phyloP scores from a whole-genome alignment of 2,888 invertebrate genomes.

The Trissonchulus sp. region DNA sequence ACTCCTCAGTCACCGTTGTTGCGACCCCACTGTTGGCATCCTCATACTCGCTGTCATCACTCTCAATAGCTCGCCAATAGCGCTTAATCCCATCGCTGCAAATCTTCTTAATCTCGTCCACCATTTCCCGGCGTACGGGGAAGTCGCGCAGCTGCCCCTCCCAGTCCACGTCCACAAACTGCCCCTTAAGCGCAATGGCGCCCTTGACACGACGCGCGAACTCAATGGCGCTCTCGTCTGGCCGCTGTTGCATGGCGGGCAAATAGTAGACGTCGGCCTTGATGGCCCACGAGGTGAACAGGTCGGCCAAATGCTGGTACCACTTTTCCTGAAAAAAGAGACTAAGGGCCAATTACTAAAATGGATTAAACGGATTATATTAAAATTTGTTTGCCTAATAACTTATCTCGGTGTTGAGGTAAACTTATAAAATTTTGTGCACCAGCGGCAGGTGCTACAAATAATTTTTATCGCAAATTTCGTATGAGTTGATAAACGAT shows the following conservation, averaged over 20 bases:
- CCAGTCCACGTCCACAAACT: slow-evolving; percentile 25
- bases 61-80: not conserved
- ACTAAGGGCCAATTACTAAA: not conserved
- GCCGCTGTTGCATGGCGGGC: slow-evolving; percentile 15
- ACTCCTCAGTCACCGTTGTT: too few relatives aligned
- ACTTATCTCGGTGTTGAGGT: too few relatives aligned
- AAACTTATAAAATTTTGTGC: too few relatives aligned
- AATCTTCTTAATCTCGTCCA: slow-evolving; percentile 5
- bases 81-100: slow-evolving; percentile 11
- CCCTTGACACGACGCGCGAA: slow-evolving; percentile 19
- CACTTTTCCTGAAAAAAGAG: slow-evolving; percentile 22
- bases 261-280: slow-evolving; percentile 26
- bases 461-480: not conserved
- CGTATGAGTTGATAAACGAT: not conserved
- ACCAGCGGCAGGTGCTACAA: too few relatives aligned
- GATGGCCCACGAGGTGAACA: slow-evolving; percentile 22
- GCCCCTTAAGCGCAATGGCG: slow-evolving; percentile 20
- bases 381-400: too few relatives aligned
- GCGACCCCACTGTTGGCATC: too few relatives aligned
- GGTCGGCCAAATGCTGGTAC: slow-evolving; percentile 15
- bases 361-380: not conserved
- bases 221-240: slow-evolving; percentile 14
- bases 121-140: slow-evolving; percentile 18
- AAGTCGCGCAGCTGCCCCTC: slow-evolving; percentile 17
- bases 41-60: not conserved